phyloP scores from a whole-genome alignment of 2,888 invertebrate genomes.

The Siphonodentalium dalli region DNA sequence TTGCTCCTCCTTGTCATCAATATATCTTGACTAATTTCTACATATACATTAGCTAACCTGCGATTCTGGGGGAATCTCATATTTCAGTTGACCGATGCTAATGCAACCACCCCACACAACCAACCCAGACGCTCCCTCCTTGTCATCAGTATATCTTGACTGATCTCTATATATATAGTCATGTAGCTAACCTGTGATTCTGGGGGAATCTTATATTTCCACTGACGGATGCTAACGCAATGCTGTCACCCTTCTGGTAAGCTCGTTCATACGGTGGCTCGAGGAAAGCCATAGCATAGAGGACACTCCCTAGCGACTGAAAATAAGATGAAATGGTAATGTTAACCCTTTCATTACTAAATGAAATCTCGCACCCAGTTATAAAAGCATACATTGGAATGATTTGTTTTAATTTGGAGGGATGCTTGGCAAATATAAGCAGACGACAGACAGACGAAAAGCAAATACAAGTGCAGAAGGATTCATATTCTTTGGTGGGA shows the following conservation, averaged over 20 bases:
- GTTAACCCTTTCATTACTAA: too few relatives aligned
- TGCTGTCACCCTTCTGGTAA: conserved; percentile 85
- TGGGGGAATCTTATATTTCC: conserved; percentile 78
- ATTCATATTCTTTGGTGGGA: too few relatives aligned
- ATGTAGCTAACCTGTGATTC: conserved; percentile 72
- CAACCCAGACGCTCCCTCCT: not conserved
- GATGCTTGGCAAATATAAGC: too few relatives aligned
- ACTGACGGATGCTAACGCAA: conserved; percentile 83
- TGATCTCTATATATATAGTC: not conserved
- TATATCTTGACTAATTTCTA: not conserved
- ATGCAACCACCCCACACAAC: not conserved
- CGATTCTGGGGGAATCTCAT: conserved; percentile 76
- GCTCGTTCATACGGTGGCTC: conserved; percentile 85
- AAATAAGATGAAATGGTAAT: conserved; percentile 27
- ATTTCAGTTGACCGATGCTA: conserved; percentile 69
- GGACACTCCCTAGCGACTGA: conserved; percentile 83
- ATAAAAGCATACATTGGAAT: not conserved
- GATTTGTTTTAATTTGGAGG: not conserved
- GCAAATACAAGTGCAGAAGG: too few relatives aligned
- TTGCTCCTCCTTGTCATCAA: not conserved
- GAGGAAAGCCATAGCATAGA: conserved; percentile 85
- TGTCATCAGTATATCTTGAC: not conserved
- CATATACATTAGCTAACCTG: conserved; percentile 70
- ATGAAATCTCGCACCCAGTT: too few relatives aligned
- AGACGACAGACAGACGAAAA: too few relatives aligned